Evolutionary conservation across 2,113 vertebrate genomes (phyloP), one percentile per base, ranked within the genome.

Genomic region (Anoura caudifer): DNA sequence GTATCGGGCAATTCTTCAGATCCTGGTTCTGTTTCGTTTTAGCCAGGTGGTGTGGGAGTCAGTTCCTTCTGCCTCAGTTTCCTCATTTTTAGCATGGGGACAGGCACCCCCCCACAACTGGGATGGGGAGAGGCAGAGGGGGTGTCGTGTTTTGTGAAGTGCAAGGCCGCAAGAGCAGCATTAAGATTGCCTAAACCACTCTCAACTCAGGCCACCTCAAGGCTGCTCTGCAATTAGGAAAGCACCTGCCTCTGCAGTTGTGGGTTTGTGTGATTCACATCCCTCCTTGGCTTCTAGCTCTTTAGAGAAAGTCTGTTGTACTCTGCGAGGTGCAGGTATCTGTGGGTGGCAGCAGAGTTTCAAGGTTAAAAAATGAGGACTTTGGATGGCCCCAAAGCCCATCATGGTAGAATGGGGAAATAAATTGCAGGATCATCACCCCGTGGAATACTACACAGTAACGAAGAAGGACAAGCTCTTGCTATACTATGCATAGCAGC

Each of bases 271-370:
- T 80, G 85, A 41, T 85, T 73, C 79, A 50, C 73, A 47, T 20
- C 17, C 45, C 65, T 36, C 14, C 76, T 26, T 15, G 9, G 4
- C 41, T 87, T 52, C 61, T 36, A n/a, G 77, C 88, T 79, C 84
- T 75, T 26, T 31, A 59, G 61, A 83, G 36, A 84, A 63, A 94
- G 96, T 47, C 85, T 63, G 19, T 17, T 6, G 41, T 3, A 17
- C 77, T 77, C 45, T 70, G 75, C 13, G 12, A 3, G 7, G 36
- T 13, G 61, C 56, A 33, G 22, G 16, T 33, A 41, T 80, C 93
- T 86, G 69, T 36, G 95, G 89, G 91, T 61, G 82, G 86, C 89
- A 63, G 82, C 77, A 95, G 77, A 89, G 80, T 73, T 14, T 77
- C 38, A 20, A 43, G 67, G 41, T 56, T 24, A 70, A 43, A 81